Percentiles rank a stretch among this genome's conserved stretches.
Conservation (phyloP, 2,888 invertebrate genomes). For the Chloromyia formosa region DNA sequence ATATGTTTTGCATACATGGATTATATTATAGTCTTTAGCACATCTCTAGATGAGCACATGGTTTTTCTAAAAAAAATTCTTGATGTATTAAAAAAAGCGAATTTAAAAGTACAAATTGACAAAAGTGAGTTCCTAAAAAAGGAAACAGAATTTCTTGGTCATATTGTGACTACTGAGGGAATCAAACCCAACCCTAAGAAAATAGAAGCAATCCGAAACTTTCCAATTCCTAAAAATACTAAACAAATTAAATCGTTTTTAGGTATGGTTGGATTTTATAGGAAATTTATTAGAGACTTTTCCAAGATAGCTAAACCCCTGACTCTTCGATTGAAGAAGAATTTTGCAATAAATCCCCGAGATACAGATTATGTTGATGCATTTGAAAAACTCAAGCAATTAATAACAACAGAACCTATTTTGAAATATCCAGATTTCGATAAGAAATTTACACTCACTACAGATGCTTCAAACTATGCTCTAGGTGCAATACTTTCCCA, state of each 20-base stretch:
- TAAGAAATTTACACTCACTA: background rate
- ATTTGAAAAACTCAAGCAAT: background rate
- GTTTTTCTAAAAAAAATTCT: too few relatives aligned
- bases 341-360: background rate
- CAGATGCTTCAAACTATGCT: slow-evolving; percentile 7
- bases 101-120: background rate
- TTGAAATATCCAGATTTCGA: background rate
- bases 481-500: background rate
- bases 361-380: background rate
- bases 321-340: background rate
- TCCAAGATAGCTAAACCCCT: slow-evolving; percentile 15
- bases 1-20: slow-evolving; percentile 50
- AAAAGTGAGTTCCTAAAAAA: background rate
- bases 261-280: slow-evolving; percentile 11
- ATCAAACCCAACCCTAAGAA: slow-evolving; percentile 18
- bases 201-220: slow-evolving; percentile 1
- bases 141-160: slow-evolving; percentile 17
- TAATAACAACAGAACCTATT: background rate
- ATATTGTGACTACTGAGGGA: slow-evolving; percentile 11
- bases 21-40: slow-evolving; percentile 21
- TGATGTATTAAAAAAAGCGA: background rate
- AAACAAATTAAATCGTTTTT: slow-evolving; percentile 30
- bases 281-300: slow-evolving; percentile 32
- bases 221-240: background rate
- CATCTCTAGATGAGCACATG: slow-evolving; percentile 49